Percentiles rank a stretch among this genome's conserved stretches.
Evolutionary conservation across 2,113 vertebrate genomes (phyloP).

Genomic region (Mastomys natalensis): DNA sequence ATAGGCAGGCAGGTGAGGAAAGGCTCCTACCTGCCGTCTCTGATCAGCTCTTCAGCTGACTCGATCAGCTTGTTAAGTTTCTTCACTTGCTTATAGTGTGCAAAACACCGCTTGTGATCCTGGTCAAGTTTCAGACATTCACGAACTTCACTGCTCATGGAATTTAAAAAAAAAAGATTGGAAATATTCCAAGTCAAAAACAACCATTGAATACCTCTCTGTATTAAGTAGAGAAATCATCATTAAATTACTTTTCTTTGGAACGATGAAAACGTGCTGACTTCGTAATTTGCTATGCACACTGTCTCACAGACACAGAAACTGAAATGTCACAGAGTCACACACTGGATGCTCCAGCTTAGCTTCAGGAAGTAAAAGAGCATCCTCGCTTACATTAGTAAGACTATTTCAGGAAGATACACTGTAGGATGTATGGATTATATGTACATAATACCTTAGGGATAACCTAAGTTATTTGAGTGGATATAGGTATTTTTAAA

Average conservation of each 20-base stretch:
- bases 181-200: constrained; percentile 70
- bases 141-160: constrained; percentile 93
- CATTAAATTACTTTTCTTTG: neutral
- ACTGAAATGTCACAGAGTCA: neutral
- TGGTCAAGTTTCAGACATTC: constrained; percentile 99
- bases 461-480: neutral
- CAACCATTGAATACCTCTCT: constrained; percentile 14
- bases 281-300: constrained; percentile 13
- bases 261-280: constrained; percentile 14
- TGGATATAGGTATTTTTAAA: neutral
- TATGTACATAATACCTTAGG: neutral
- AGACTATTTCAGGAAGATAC: constrained; percentile 38
- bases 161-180: constrained; percentile 44
- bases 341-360: neutral
- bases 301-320: neutral
- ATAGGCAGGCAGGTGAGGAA: too few relatives aligned
- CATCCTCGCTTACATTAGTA: neutral
- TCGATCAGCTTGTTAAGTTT: constrained; percentile 97
- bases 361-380: constrained; percentile 4
- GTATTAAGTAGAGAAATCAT: constrained; percentile 59
- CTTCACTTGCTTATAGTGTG: constrained; percentile 98
- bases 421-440: neutral
- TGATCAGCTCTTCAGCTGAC: constrained; percentile 94
- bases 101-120: constrained; percentile 97
- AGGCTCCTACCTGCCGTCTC: constrained; percentile 92